Evolutionary conservation across 2,888 invertebrate species (phyloP).

Genomic region (Thelaira solivaga): DNA sequence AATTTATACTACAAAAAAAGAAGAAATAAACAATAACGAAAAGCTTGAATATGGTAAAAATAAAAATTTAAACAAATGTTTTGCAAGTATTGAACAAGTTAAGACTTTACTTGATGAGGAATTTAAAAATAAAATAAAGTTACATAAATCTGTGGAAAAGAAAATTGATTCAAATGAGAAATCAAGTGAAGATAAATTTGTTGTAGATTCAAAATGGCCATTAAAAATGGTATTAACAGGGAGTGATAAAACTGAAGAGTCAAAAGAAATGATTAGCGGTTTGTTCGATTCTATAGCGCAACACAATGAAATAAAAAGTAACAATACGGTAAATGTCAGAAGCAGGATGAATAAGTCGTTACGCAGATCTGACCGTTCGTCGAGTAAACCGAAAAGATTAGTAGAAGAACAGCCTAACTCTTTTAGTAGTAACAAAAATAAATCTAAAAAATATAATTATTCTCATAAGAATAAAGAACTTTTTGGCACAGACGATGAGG

Average conservation of each 20-base stretch:
- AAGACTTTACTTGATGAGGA: background rate
- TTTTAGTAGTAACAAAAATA: background rate
- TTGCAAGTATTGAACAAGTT: background rate
- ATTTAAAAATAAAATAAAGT: background rate
- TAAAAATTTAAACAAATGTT: background rate
- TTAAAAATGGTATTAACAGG: background rate
- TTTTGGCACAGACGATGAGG: conserved; percentile 57
- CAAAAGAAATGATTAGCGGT: background rate
- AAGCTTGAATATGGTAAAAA: background rate
- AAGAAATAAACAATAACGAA: background rate
- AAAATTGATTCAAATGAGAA: background rate
- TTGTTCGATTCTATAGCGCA: too few species aligned
- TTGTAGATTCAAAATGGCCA: background rate
- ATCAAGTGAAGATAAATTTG: background rate
- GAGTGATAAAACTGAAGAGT: background rate
- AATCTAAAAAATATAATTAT: conserved; percentile 26
- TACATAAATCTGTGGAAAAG: background rate
- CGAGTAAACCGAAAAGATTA: conserved; percentile 38
- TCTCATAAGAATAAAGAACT: conserved; percentile 43
- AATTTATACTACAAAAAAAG: background rate
- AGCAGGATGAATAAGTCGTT: background rate
- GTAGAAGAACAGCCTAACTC: conserved; percentile 4
- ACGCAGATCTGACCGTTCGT: conserved; percentile 49
- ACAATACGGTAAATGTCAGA: background rate
- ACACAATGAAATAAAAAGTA: background rate